These are phyloP conservation scores for Apostichopus parvimensis DNA, from an alignment of 35 echinoderm and acorn worm genomes.

Conservation along the genomic window DNA sequence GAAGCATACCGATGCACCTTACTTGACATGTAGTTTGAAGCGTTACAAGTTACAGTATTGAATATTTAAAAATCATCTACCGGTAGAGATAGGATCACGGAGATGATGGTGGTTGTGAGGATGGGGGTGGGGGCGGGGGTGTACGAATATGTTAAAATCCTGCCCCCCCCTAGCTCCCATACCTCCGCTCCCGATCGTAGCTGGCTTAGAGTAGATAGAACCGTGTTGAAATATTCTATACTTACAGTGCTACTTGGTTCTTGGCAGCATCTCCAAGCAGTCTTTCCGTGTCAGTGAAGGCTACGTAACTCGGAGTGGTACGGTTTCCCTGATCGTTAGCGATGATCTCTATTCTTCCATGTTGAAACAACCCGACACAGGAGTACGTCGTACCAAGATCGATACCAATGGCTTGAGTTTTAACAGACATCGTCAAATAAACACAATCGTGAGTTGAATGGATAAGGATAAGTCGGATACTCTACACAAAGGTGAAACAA, in stretches of 20 bases:
- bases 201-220: too few species aligned
- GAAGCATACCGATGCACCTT: too few species aligned
- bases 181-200: not conserved
- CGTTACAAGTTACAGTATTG: too few species aligned
- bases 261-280: conserved; percentile 89
- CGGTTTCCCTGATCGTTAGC: conserved; percentile 92
- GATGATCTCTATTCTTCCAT: conserved; percentile 59
- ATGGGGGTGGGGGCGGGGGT: too few species aligned
- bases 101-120: too few species aligned
- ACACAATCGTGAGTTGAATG: too few species aligned
- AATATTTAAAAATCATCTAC: too few species aligned
- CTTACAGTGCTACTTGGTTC: conserved; percentile 93
- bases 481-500: too few species aligned
- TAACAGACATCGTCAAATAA: not conserved
- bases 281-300: conserved; percentile 81
- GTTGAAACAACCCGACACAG: conserved; percentile 82
- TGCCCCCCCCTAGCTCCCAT: not conserved
- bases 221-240: not conserved
- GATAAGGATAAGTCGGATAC: too few species aligned
- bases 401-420: conserved; percentile 66
- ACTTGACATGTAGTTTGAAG: too few species aligned
- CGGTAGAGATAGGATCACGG: too few species aligned
- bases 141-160: not conserved
- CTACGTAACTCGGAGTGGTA: conserved; percentile 90
- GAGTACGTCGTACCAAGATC: conserved; percentile 93